Evolutionary conservation across 1,140 invertebrate species (phyloP).

Genomic region (Sycophila sp.): DNA sequence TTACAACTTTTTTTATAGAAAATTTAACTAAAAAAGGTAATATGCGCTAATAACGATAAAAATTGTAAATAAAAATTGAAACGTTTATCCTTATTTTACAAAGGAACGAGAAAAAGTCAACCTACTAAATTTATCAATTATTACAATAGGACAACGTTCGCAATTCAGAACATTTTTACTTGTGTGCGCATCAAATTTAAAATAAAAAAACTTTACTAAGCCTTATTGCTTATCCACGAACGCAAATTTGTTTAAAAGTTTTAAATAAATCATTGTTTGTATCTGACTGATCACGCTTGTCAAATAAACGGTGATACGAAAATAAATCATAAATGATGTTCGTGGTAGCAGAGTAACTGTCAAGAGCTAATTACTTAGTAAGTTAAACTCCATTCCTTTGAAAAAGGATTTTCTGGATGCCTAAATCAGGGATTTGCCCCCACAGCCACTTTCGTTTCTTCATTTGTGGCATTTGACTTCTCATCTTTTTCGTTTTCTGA

Average conservation of each 20-base stretch:
- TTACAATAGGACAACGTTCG: constrained; percentile 21
- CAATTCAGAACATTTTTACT: constrained; percentile 8
- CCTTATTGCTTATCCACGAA: constrained; percentile 3
- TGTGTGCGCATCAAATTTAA: constrained; percentile 7
- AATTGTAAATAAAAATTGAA: constrained; percentile 21
- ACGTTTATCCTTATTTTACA: constrained; percentile 18
- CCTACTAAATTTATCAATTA: constrained; percentile 20
- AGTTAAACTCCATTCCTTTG: constrained; percentile 35
- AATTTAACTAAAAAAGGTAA: constrained; percentile 5
- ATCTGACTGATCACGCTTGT: not conserved
- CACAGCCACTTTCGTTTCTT: constrained; percentile 73
- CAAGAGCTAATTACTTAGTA: constrained; percentile 23
- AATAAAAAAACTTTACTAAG: constrained; percentile 18
- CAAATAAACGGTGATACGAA: not conserved
- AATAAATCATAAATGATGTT: not conserved
- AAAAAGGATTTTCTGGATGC: constrained; percentile 25
- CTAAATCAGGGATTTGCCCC: constrained; percentile 59
- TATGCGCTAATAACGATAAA: constrained; percentile 21
- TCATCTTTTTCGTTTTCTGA: constrained; percentile 74
- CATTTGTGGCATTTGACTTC: constrained; percentile 67
- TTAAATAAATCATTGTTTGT: not conserved
- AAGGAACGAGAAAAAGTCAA: constrained; percentile 7
- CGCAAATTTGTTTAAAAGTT: not conserved
- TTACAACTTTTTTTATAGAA: not conserved
- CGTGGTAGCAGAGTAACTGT: constrained; percentile 9